phyloP scores from a whole-genome alignment of 1,140 invertebrate genomes.

The Diabrotica undecimpunctata region DNA sequence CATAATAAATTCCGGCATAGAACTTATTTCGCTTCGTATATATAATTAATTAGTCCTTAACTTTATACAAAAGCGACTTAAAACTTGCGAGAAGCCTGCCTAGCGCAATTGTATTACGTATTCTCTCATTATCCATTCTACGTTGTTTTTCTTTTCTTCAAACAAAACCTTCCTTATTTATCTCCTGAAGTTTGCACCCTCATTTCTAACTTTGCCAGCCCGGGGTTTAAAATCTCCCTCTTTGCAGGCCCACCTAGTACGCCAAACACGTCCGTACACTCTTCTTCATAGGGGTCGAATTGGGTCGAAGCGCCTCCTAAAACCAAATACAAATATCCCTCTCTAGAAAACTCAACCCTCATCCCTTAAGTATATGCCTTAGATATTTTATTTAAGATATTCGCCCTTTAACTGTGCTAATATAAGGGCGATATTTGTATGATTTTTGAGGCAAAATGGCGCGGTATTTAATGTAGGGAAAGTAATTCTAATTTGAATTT shows the following conservation, averaged over 20 bases:
- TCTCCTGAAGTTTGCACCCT: constrained; percentile 34
- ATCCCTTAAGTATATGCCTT: constrained; percentile 35
- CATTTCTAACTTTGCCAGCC: constrained; percentile 36
- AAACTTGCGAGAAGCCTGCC: constrained; percentile 16
- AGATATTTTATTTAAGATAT: constrained; percentile 38
- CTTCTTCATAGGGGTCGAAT: constrained; percentile 8
- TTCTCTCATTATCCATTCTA: constrained; percentile 19
- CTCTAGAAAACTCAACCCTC: constrained; percentile 36
- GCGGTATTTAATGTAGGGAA: constrained; percentile 42
- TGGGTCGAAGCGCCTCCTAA: constrained; percentile 19
- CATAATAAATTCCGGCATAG: background rate
- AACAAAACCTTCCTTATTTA: constrained; percentile 29
- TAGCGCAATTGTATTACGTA: constrained; percentile 13
- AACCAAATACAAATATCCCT: constrained; percentile 35
- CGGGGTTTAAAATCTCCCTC: constrained; percentile 36
- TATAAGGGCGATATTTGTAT: constrained; percentile 31
- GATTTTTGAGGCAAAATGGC: constrained; percentile 37
- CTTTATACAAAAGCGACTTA: constrained; percentile 13
- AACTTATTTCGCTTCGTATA: constrained; percentile 2
- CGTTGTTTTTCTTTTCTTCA: constrained; percentile 23
- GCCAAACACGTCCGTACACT: constrained; percentile 12
- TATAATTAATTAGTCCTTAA: constrained; percentile 7
- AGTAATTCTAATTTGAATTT: constrained; percentile 44
- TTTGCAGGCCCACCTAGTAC: constrained; percentile 22
- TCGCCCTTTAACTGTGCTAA: constrained; percentile 29